Evolutionary conservation across 64 coral and sea anemone species (phyloP).

Genomic region (Pocillopora verrucosa): DNA sequence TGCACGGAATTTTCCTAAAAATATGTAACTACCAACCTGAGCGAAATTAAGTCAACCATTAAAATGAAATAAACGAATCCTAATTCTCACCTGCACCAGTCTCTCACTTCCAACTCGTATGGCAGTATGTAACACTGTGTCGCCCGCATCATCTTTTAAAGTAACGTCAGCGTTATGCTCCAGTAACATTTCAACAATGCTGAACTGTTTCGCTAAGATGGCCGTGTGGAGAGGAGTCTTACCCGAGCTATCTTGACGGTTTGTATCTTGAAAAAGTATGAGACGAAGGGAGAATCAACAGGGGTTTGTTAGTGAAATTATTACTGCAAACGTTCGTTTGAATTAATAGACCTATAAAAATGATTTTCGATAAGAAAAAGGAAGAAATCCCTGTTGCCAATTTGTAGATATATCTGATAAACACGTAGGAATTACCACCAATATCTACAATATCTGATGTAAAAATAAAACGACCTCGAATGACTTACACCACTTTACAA

Average conservation of each 20-base stretch:
- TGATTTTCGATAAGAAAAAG: not conserved
- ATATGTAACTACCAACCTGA: not conserved
- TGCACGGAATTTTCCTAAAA: not conserved
- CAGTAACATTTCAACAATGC: not conserved
- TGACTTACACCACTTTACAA: too few species aligned
- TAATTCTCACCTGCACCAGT: conserved; percentile 4
- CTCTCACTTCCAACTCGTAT: conserved; percentile 33
- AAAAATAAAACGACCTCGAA: too few species aligned
- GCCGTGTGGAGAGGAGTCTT: conserved; percentile 40
- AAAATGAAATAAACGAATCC: not conserved
- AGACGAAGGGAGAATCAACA: not conserved
- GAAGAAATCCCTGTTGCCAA: too few species aligned
- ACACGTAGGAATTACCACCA: too few species aligned
- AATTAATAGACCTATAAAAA: too few species aligned
- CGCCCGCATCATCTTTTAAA: conserved; percentile 14
- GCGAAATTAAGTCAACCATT: too few species aligned
- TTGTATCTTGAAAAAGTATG: not conserved
- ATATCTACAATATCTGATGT: too few species aligned
- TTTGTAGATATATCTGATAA: too few species aligned
- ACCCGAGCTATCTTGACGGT: conserved; percentile 10
- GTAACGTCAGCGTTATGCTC: conserved; percentile 10
- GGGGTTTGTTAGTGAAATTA: not conserved
- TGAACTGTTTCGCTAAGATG: conserved; percentile 22
- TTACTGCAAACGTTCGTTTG: too few species aligned
- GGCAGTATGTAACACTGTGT: conserved; percentile 9